Evolutionary conservation across 2,113 vertebrate species (phyloP).

Genomic region (Heterotilapia buettikoferi): DNA sequence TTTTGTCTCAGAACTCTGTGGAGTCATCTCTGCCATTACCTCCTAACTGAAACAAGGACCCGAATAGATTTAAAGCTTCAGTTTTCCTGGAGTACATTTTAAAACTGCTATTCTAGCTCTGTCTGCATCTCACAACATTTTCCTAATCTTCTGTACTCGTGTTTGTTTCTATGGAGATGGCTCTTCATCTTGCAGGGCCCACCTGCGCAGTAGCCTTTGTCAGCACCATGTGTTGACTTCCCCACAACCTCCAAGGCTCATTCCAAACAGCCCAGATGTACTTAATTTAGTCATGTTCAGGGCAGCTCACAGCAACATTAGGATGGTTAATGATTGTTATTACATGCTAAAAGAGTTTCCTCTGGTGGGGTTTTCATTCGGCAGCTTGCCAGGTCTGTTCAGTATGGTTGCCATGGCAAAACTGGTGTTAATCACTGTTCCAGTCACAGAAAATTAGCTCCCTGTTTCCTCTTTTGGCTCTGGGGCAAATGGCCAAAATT

Average conservation of each 20-base stretch:
- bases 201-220: constrained; percentile 24
- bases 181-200: not conserved
- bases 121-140: not conserved
- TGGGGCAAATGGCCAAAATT: constrained; percentile 11
- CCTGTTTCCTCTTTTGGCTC: constrained; percentile 34
- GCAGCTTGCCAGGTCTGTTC: constrained; percentile 33
- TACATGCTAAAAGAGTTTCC: constrained; percentile 41
- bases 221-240: constrained; percentile 10
- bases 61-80: not conserved
- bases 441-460: constrained; percentile 40
- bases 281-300: constrained; percentile 33
- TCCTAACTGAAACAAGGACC: not conserved
- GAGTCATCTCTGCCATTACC: not conserved
- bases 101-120: not conserved
- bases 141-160: not conserved
- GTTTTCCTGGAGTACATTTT: not conserved
- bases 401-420: constrained; percentile 59
- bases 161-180: constrained; percentile 11
- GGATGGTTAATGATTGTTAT: constrained; percentile 52
- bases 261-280: constrained; percentile 42
- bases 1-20: not conserved
- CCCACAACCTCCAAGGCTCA: not conserved
- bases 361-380: constrained; percentile 17
- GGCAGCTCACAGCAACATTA: constrained; percentile 24
- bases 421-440: constrained; percentile 38